A percentile compares a stretch with the other conserved stretches of the same genome.
Conservation (phyloP, 2,113 vertebrate species). For the Dasyornis broadbenti region DNA sequence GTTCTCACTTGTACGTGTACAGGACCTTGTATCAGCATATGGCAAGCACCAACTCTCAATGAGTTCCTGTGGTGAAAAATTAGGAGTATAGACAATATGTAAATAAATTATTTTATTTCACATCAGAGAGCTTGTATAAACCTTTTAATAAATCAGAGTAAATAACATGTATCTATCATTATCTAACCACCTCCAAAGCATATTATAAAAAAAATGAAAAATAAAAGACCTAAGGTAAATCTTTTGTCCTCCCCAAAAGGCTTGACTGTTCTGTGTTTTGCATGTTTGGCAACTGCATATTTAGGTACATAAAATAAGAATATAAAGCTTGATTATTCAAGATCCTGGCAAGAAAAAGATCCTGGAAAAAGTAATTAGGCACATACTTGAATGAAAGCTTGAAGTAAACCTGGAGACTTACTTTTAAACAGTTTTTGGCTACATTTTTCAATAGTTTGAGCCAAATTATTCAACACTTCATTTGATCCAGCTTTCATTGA, state of each 20-base stretch:
- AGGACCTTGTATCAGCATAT: neutral
- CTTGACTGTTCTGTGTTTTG: neutral
- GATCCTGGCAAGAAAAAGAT: neutral
- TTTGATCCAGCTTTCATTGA: neutral
- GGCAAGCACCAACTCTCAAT: neutral
- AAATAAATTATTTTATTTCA: neutral
- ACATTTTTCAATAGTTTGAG: neutral
- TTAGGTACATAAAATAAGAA: neutral
- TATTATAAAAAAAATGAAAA: neutral
- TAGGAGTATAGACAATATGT: neutral
- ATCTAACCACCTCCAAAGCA: neutral
- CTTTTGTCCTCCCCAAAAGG: neutral
- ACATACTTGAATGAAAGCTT: neutral
- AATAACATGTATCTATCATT: neutral
- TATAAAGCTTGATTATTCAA: neutral
- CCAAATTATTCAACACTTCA: neutral
- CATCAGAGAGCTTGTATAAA: neutral
- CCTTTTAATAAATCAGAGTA: neutral
- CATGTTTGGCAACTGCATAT: neutral
- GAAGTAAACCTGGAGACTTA: neutral
- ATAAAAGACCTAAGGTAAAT: neutral
- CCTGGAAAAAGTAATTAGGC: constrained; percentile 10
- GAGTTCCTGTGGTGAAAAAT: neutral
- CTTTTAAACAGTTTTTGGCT: constrained; percentile 15
- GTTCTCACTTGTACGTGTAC: neutral